Conservation (phyloP, 1,140 invertebrate genomes). For the Chironomus tepperi region DNA sequence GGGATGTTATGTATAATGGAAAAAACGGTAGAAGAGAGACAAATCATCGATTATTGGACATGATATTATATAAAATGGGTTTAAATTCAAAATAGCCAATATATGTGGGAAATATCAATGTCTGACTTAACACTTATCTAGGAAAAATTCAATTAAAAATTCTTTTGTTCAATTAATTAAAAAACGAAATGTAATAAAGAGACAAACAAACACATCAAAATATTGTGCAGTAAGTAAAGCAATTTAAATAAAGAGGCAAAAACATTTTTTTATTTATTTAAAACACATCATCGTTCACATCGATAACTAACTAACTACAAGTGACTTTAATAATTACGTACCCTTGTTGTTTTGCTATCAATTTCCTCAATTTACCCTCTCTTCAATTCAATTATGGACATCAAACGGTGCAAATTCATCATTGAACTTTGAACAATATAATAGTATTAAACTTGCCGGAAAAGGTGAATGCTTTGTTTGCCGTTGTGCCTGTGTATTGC, state of each 20-base stretch:
- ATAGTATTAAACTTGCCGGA: slow-evolving; percentile 10
- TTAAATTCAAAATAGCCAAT: too few species aligned
- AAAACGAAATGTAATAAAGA: background rate
- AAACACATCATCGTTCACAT: too few species aligned
- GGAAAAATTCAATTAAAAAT: slow-evolving; percentile 11
- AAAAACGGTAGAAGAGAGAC: too few species aligned
- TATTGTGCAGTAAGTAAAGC: background rate
- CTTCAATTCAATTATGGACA: slow-evolving; percentile 18
- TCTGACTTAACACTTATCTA: slow-evolving; percentile 2
- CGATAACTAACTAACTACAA: too few species aligned
- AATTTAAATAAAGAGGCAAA: background rate
- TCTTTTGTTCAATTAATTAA: slow-evolving; percentile 15
- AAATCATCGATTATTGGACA: too few species aligned
- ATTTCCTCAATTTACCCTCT: slow-evolving; percentile 17
- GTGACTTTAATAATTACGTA: background rate
- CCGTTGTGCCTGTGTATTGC: background rate
- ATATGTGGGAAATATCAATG: background rate
- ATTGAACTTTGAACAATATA: slow-evolving; percentile 18
- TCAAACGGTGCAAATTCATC: slow-evolving; percentile 18
- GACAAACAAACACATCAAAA: background rate
- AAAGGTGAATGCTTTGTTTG: background rate
- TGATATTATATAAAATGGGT: too few species aligned
- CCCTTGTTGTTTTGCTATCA: background rate
- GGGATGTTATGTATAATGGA: too few species aligned
- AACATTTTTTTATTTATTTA: too few species aligned